Evolutionary conservation across 1,140 invertebrate species (phyloP).

Genomic region (Drosophila obscura): DNA sequence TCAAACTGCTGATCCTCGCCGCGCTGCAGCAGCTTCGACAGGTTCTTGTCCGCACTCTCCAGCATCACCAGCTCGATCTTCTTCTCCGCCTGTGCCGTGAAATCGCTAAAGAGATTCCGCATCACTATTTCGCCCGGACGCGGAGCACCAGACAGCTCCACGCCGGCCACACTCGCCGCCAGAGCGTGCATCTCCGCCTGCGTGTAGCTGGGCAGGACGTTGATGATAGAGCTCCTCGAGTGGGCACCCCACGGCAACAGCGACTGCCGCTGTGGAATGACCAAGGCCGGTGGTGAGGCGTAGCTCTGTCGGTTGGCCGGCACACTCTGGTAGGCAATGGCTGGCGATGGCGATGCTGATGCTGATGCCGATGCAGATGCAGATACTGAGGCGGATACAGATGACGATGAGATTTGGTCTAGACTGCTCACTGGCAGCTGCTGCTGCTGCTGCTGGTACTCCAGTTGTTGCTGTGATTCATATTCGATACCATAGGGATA

Average conservation of each 20-base stretch:
- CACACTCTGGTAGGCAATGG: conserved; percentile 55
- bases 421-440: conserved; percentile 37
- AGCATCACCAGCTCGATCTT: conserved; percentile 98
- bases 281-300: conserved; percentile 63
- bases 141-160: conserved; percentile 55
- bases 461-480: conserved; percentile 63
- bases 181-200: conserved; percentile 74
- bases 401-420: conserved; percentile 19
- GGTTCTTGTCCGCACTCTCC: conserved; percentile 93
- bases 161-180: conserved; percentile 65
- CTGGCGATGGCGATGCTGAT: conserved; percentile 26
- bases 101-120: conserved; percentile 96
- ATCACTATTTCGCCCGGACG: conserved; percentile 97
- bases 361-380: neutral
- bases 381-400: too few species aligned
- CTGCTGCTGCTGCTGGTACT: conserved; percentile 33
- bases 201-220: conserved; percentile 71
- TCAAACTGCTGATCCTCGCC: conserved; percentile 98
- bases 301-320: conserved; percentile 66
- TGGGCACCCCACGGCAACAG: conserved; percentile 80
- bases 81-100: conserved; percentile 95
- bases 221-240: conserved; percentile 78
- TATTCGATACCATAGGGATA: conserved; percentile 70
- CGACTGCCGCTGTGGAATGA: conserved; percentile 77
- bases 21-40: conserved; percentile 96